Conservation (phyloP, 2,113 vertebrate genomes). For the Sardina pilchardus region DNA sequence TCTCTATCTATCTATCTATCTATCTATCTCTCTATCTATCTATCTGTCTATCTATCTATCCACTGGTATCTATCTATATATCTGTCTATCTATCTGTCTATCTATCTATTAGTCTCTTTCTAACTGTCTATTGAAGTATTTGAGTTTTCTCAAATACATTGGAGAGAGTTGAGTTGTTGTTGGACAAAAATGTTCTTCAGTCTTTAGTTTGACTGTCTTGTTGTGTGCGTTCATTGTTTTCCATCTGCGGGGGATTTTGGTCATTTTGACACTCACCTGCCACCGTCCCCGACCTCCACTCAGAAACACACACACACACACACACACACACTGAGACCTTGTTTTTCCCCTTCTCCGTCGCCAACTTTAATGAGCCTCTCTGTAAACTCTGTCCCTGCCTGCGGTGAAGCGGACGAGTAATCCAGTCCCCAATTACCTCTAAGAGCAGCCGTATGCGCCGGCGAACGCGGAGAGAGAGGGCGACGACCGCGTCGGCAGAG, state of each 20-base stretch:
- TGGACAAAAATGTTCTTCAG: not conserved
- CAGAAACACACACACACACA: too few species aligned
- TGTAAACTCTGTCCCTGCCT: not conserved
- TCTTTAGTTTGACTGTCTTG: not conserved
- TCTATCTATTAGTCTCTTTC: not conserved
- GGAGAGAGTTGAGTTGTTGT: not conserved
- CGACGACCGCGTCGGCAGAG: too few species aligned
- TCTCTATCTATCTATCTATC: not conserved
- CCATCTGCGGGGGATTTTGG: not conserved
- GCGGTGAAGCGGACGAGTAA: not conserved
- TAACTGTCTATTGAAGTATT: not conserved
- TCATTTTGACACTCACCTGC: not conserved
- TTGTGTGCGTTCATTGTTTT: not conserved
- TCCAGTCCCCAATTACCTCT: not conserved
- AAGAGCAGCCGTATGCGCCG: too few species aligned
- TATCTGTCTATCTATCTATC: not conserved
- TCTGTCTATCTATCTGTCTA: not conserved
- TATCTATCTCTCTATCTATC: not conserved
- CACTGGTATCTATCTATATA: too few species aligned
- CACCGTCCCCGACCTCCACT: not conserved
- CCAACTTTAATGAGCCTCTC: conserved; percentile 3
- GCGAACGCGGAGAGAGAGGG: too few species aligned
- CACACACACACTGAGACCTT: not conserved
- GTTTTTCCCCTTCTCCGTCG: not conserved
- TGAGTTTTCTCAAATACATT: too few species aligned